phyloP scores from a whole-genome alignment of 2,888 invertebrate genomes.

The Idaea aversata region DNA sequence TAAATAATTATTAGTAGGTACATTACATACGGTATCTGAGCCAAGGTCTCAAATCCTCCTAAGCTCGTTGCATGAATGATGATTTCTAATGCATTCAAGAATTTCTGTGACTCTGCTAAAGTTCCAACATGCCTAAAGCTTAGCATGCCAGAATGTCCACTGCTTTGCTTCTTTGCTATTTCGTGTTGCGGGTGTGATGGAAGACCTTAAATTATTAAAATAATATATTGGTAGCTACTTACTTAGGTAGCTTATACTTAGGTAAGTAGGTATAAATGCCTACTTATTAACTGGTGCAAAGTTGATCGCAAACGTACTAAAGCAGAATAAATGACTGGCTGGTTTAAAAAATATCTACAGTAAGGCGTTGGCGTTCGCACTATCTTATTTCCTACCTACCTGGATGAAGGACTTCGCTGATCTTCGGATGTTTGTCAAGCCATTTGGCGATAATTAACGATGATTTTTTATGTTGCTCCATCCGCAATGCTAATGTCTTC shows the following conservation, averaged over 20 bases:
- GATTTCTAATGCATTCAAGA: constrained; percentile 87
- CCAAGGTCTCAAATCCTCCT: constrained; percentile 96
- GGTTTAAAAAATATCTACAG: neutral
- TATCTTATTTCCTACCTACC: constrained; percentile 58
- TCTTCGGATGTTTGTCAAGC: constrained; percentile 88
- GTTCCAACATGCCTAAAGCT: constrained; percentile 92
- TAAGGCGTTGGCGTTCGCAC: neutral
- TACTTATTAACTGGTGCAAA: too few species aligned
- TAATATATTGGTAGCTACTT: neutral
- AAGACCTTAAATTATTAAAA: constrained; percentile 77
- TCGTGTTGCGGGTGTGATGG: constrained; percentile 93
- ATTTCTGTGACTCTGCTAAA: constrained; percentile 84
- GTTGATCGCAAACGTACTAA: too few species aligned
- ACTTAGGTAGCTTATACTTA: neutral
- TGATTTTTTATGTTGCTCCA: constrained; percentile 93
- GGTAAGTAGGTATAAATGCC: too few species aligned
- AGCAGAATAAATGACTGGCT: neutral
- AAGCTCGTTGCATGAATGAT: constrained; percentile 96
- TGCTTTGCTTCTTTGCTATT: constrained; percentile 88
- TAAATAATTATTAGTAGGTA: too few species aligned
- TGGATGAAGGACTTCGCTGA: constrained; percentile 92
- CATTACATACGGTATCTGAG: constrained; percentile 96
- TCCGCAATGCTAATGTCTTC: constrained; percentile 94
- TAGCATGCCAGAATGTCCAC: constrained; percentile 95
- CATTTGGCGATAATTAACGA: constrained; percentile 89